Base-by-base conservation (phyloP, 2,113 vertebrate genomes). In the Lepus americanus region DNA sequence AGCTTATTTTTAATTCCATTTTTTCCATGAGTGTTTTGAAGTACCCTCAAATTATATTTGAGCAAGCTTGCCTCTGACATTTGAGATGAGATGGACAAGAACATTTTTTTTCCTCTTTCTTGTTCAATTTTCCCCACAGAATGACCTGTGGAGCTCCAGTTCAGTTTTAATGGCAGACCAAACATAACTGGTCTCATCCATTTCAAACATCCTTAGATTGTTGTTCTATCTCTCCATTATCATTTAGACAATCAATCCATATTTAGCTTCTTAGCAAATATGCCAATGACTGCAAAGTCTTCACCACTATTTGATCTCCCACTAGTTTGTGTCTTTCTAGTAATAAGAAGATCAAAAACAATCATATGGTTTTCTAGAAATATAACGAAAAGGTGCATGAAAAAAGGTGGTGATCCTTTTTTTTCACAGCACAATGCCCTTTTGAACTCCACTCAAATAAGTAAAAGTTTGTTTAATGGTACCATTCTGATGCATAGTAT, bases 221-320 rank as follows among this genome's bases (percentile, higher is more conserved):
- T 86, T 79, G 39, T 92, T 95, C 78, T 88, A 9, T 72, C 53
- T 89, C 69, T 94, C 90, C 77, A 88, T 95, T 95, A 92, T 90
- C 73, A 44, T 89, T 96, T 90, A 90, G 49, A 64, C 25, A 88
- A 96, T 95, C 88, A 82, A 94, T 95, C 95, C 0, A 1, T 96
- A 85, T 95, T 97, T 95, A 94, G 85, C 39, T 84, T 80, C 55
- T 94, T 94, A 85, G 49, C 53, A 96, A 88, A 89, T 81, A 92
- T 88, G 78, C 77, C 85, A 95, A 17, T 85, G 85, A 84, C 31
- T 72, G 36, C 63, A 81, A 76, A 90, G 53, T n/a, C 77, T 59
- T 88, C 20, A 13, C 63, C n/a, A 92, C 90, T 81, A 72, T 88
- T 70, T 95, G 73, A 90, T 82, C 3, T 90, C 27, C 36, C 14